Base-by-base conservation (phyloP, 2,888 invertebrate genomes). In the Peribatodes rhomboidaria region DNA sequence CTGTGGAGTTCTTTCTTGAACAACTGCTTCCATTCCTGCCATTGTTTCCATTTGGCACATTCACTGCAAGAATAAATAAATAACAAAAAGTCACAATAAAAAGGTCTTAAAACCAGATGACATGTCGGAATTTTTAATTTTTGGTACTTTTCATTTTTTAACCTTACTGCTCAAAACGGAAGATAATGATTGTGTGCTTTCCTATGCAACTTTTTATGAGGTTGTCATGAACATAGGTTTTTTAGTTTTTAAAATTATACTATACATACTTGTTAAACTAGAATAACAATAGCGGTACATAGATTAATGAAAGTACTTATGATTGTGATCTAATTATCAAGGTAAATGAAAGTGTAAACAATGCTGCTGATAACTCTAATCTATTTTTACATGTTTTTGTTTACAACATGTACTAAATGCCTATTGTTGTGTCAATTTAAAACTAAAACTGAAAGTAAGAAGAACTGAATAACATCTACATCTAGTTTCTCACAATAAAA, bases 1-100 rank as follows among this genome's bases (percentile, higher is more conserved):
- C 87, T 57, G 92, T 89, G 0, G 91, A 92, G 69, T 88, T 92
- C 69, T 92, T 92, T 14, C 90, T 81, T 8, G 93, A 93, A 59
- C 88, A 85, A 71, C 81, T 82, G 71, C 80, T 86, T 60, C 84
- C 84, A 72, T 78, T 89, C 53, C 89, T 84, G 2, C 83, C 77
- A 75, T 69, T 85, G 57, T 75, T 83, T 53, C 76, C 80, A 55
- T 75, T 84, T 35, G 87, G 78, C 67, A 87, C 70, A 16, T 80
- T 90, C 69, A 90, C 92, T 92, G 73, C 41, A 83, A 83, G 56
- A 9, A 56, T 47, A 14, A 27, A n/a, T n/a, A n/a, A n/a, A n/a
- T n/a, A n/a, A n/a, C n/a, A n/a, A n/a, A n/a, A n/a, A n/a, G n/a
- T n/a, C n/a, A n/a, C n/a, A n/a, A n/a, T n/a, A n/a, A n/a, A n/a